Percentiles rank a stretch among this genome's conserved stretches.
Conservation (phyloP, 2,888 invertebrate species). For the Hirtodrosophila duncani region DNA sequence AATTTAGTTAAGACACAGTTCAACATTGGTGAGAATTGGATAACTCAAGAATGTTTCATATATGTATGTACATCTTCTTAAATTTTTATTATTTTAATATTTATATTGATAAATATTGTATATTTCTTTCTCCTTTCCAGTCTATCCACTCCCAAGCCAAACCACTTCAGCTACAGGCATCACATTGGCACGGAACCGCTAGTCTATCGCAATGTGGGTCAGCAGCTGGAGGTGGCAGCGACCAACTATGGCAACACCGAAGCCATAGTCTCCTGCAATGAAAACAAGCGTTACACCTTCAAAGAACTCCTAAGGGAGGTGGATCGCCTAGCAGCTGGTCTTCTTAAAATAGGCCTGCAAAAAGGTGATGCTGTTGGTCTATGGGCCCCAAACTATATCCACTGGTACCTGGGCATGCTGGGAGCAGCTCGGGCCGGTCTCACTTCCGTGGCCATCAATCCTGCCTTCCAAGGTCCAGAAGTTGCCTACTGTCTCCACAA, state of each 20-base stretch:
- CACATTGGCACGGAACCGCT: conserved; percentile 80
- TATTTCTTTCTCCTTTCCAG: no score
- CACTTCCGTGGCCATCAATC: conserved; percentile 87
- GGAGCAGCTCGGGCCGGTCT: conserved; percentile 86
- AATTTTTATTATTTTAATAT: not conserved
- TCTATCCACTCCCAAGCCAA: conserved; percentile 25
- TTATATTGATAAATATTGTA: not conserved
- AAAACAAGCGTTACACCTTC: conserved; percentile 80
- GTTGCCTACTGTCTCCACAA: conserved; percentile 85
- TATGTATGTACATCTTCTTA: no score
- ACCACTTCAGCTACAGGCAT: conserved; percentile 79
- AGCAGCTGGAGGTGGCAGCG: conserved; percentile 80
- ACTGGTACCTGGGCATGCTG: conserved; percentile 87
- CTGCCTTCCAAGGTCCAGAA: conserved; percentile 85
- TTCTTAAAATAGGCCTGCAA: conserved; percentile 84
- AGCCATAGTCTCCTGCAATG: conserved; percentile 81
- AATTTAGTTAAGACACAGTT: no score
- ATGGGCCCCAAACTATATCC: conserved; percentile 87
- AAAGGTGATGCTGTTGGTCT: conserved; percentile 87
- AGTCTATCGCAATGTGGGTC: conserved; percentile 80
- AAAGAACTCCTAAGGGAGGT: conserved; percentile 79
- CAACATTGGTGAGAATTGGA: no score
- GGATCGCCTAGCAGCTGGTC: conserved; percentile 85
- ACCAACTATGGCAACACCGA: conserved; percentile 80
- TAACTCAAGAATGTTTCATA: no score